Evolutionary conservation across 2,888 invertebrate genomes (phyloP).

Genomic region (Amphipoea lucens): DNA sequence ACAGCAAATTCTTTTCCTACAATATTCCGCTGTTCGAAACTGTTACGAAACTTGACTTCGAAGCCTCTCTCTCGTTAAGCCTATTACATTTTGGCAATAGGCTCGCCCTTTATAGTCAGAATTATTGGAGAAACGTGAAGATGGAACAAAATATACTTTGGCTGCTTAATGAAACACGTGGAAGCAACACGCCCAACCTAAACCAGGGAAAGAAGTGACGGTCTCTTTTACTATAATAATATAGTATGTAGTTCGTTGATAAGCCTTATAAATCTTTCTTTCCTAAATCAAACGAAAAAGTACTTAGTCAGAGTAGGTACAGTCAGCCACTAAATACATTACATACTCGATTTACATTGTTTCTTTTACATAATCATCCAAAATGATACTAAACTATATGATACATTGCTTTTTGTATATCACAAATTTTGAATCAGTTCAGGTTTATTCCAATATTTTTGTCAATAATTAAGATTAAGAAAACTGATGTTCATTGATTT

Average conservation of each 20-base stretch:
- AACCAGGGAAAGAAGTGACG: not conserved
- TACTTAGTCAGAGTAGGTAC: not conserved
- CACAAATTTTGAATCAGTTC: not conserved
- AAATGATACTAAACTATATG: not conserved
- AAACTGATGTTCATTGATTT: not conserved
- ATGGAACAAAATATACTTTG: not conserved
- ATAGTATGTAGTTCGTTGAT: not conserved
- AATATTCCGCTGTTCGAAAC: not conserved
- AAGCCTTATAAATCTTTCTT: not conserved
- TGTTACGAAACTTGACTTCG: not conserved
- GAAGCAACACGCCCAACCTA: not conserved
- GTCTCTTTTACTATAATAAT: not conserved
- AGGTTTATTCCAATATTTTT: not conserved
- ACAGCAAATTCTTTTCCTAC: not conserved
- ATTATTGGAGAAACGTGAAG: not conserved
- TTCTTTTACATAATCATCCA: not conserved
- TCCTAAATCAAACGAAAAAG: not conserved
- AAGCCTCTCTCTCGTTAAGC: slow-evolving; percentile 8
- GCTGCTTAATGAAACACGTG: not conserved
- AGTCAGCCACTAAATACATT: not conserved
- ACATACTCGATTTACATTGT: not conserved
- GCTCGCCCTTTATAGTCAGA: not conserved
- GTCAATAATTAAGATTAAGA: no score
- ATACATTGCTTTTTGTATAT: not conserved
- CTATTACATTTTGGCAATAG: slow-evolving; percentile 3